Percentiles rank a stretch among this genome's conserved stretches.
phyloP scores from a whole-genome alignment of 2,888 invertebrate genomes.

The Tachina fera region DNA sequence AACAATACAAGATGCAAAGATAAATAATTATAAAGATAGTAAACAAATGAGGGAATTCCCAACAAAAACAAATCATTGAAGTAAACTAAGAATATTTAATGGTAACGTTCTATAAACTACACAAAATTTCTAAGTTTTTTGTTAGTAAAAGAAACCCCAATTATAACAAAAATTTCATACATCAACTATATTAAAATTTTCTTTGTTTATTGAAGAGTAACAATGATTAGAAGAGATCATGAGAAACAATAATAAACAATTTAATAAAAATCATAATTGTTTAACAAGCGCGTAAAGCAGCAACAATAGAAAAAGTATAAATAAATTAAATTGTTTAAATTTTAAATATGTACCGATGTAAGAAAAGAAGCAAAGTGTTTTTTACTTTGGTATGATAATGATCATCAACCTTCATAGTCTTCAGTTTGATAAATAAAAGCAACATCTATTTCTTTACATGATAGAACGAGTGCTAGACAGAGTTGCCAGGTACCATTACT shows the following conservation, averaged over 20 bases:
- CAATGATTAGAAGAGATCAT: slow-evolving; percentile 42
- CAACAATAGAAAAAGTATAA: slow-evolving; percentile 1
- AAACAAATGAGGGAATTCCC: slow-evolving; percentile 77
- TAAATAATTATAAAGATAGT: slow-evolving; percentile 35
- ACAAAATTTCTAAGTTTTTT: background rate
- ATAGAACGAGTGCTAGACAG: slow-evolving; percentile 18
- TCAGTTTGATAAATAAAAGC: background rate
- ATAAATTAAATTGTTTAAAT: slow-evolving; percentile 69
- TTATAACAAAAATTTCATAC: slow-evolving; percentile 15
- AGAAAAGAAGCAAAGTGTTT: slow-evolving; percentile 72
- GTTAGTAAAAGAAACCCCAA: slow-evolving; percentile 5
- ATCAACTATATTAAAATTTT: background rate
- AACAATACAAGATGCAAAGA: slow-evolving; percentile 32
- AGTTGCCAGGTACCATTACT: background rate
- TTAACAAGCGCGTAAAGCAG: slow-evolving; percentile 4
- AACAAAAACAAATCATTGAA: slow-evolving; percentile 77
- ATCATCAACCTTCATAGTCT: background rate
- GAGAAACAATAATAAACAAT: slow-evolving; percentile 26
- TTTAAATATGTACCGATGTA: slow-evolving; percentile 39
- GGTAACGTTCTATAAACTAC: slow-evolving; percentile 41
- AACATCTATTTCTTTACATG: slow-evolving; percentile 16
- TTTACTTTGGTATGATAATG: slow-evolving; percentile 77
- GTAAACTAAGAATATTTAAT: slow-evolving; percentile 29
- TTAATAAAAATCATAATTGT: slow-evolving; percentile 58
- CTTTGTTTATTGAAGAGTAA: slow-evolving; percentile 28